These are phyloP conservation scores for Chiloscyllium plagiosum DNA, from an alignment of 2,113 vertebrate species.

Conservation along the genomic window DNA sequence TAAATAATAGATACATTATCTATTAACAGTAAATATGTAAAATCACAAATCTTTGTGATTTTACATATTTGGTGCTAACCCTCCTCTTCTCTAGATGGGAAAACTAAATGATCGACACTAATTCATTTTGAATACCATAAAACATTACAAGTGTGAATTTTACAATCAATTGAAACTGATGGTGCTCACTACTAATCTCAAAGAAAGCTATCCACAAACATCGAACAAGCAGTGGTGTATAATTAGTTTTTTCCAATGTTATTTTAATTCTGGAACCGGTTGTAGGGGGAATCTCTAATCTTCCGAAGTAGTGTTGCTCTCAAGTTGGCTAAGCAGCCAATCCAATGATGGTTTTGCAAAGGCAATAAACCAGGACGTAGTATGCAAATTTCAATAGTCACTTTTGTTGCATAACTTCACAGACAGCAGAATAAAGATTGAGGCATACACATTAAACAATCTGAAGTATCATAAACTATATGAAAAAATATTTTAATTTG, in stretches of 20 bases:
- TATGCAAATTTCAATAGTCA: not conserved
- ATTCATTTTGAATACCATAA: conserved; percentile 25
- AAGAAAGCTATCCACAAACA: not conserved
- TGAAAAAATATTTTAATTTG: not conserved
- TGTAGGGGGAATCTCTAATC: not conserved
- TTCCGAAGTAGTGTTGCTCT: not conserved
- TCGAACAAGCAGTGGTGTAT: not conserved
- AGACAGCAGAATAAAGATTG: not conserved
- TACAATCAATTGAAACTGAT: not conserved
- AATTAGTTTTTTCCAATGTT: not conserved
- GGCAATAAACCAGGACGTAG: not conserved
- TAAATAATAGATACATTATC: not conserved
- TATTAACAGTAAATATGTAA: not conserved
- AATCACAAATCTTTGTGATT: too few relatives aligned
- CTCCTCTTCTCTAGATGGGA: not conserved
- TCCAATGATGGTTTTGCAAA: not conserved
- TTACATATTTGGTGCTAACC: not conserved
- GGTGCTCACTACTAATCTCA: not conserved
- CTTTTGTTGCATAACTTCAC: not conserved
- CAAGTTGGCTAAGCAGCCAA: not conserved
- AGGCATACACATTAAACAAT: not conserved
- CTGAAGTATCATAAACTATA: not conserved
- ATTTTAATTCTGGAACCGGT: not conserved
- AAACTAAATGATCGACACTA: conserved; percentile 8
- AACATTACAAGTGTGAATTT: not conserved